phyloP scores from a whole-genome alignment of 1,140 invertebrate species.

The Orchestia grillus region DNA sequence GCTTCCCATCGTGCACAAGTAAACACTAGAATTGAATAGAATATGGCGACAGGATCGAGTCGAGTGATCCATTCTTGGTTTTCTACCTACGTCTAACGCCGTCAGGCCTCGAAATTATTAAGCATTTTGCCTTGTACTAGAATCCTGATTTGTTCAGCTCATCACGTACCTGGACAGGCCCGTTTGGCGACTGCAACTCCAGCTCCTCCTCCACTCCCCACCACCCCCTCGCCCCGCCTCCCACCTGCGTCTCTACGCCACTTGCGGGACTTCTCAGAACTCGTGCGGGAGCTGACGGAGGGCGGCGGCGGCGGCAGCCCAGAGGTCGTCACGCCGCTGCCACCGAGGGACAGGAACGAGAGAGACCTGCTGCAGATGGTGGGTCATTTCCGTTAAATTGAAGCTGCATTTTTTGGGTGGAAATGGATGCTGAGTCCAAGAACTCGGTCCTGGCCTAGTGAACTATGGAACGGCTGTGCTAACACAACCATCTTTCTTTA shows the following conservation, averaged over 20 bases:
- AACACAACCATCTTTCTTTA: no score
- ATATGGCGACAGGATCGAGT: no score
- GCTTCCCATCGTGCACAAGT: no score
- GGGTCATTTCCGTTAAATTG: background rate
- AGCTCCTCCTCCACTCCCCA: background rate
- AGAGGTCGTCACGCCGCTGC: background rate
- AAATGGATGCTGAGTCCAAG: no score
- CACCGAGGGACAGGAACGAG: background rate
- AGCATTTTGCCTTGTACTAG: no score
- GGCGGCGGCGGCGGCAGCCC: background rate
- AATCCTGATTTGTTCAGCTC: background rate
- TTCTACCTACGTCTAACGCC: no score
- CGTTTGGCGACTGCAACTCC: background rate
- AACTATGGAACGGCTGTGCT: no score
- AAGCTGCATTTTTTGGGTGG: background rate
- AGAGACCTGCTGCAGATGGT: background rate
- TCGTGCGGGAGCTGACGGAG: background rate
- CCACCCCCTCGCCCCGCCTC: background rate
- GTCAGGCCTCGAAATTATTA: no score
- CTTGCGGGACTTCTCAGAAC: background rate
- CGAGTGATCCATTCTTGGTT: no score
- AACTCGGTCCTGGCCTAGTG: no score
- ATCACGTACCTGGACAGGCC: background rate
- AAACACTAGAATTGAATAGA: no score
- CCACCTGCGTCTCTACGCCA: background rate